These are phyloP conservation scores for Oscheius sp. DNA, from an alignment of 1,140 invertebrate species.

Conservation along the genomic window DNA sequence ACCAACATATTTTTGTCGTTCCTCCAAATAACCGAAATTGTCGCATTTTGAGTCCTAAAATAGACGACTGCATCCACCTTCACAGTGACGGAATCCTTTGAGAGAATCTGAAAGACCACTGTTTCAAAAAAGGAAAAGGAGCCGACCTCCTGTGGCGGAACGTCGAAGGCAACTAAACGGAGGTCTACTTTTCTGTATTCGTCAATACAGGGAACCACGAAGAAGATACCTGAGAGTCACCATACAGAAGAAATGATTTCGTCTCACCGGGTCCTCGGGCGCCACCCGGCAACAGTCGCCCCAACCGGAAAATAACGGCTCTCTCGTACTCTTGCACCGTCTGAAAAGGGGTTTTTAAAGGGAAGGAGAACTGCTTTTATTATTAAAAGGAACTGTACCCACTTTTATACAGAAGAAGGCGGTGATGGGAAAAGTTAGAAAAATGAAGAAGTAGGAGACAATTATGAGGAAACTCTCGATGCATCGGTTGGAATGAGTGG, in stretches of 20 bases:
- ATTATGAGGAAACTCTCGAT: slow-evolving; percentile 69
- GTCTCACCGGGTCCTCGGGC: slow-evolving; percentile 64
- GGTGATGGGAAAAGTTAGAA: slow-evolving; percentile 85
- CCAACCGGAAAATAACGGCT: slow-evolving; percentile 65
- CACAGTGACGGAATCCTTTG: slow-evolving; percentile 68
- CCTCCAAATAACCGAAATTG: slow-evolving; percentile 73
- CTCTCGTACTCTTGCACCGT: slow-evolving; percentile 66
- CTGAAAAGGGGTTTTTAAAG: slow-evolving; percentile 42
- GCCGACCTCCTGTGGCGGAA: slow-evolving; percentile 68
- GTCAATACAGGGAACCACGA: slow-evolving; percentile 66
- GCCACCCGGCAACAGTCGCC: slow-evolving; percentile 65
- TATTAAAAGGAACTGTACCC: too few relatives aligned
- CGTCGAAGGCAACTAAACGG: slow-evolving; percentile 68
- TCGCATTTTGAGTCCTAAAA: slow-evolving; percentile 77
- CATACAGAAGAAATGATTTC: too few relatives aligned
- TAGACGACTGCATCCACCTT: slow-evolving; percentile 68
- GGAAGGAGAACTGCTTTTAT: neutral
- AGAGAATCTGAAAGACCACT: slow-evolving; percentile 64
- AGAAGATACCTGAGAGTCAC: too few relatives aligned
- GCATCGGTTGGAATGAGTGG: too few relatives aligned
- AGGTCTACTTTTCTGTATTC: slow-evolving; percentile 66
- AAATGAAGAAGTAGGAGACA: slow-evolving; percentile 81
- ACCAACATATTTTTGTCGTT: neutral
- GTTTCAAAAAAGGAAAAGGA: neutral
- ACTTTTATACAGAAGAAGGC: slow-evolving; percentile 91